phyloP scores from a whole-genome alignment of 2,113 vertebrate genomes.

The Peromyscus maniculatus region DNA sequence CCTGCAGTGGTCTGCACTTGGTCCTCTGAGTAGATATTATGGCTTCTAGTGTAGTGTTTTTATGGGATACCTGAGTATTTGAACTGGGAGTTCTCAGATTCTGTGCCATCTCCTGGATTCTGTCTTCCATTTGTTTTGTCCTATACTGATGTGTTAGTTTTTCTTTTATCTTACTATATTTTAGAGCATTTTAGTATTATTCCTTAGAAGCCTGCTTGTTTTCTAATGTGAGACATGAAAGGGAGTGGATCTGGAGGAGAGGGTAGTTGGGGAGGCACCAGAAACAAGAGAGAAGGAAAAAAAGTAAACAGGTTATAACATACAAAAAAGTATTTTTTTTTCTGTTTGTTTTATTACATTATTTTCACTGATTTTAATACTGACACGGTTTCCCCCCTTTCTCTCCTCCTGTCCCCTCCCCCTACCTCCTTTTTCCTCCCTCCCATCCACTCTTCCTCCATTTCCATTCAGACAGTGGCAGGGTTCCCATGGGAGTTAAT shows the following conservation, averaged over 20 bases:
- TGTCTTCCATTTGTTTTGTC: neutral
- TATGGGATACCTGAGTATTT: neutral
- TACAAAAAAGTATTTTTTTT: neutral
- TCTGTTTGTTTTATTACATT: no score
- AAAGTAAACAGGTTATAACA: neutral
- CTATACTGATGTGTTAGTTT: neutral
- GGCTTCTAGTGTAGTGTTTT: neutral
- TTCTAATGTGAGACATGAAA: neutral
- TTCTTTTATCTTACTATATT: neutral
- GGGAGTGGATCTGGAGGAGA: neutral
- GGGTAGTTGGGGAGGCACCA: accelerated
- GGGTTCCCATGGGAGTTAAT: no score
- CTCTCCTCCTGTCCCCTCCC: no score
- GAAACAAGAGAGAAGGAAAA: neutral
- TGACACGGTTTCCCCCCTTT: no score
- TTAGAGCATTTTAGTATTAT: neutral
- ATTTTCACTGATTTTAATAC: no score
- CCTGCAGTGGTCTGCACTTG: neutral
- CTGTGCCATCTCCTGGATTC: no score
- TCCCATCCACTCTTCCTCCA: no score
- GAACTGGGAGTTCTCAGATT: neutral
- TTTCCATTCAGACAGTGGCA: no score
- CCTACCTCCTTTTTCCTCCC: no score
- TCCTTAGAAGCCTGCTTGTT: neutral
- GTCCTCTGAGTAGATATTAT: neutral